Percentiles rank a stretch among this genome's conserved stretches.
Evolutionary conservation across 2,113 vertebrate genomes (phyloP).

Genomic region (Sceloporus tristichus): DNA sequence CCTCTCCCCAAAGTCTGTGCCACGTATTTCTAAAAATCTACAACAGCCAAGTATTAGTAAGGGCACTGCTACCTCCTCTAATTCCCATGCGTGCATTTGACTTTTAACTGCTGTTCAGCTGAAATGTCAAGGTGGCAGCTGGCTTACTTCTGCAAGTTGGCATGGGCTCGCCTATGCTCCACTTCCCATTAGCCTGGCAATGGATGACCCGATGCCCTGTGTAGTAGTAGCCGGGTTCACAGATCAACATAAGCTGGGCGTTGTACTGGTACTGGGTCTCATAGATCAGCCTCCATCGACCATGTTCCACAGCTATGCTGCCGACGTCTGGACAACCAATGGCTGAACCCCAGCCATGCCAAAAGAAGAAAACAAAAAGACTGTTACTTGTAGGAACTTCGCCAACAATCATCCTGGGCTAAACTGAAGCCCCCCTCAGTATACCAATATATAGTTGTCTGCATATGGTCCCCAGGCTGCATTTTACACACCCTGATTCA

Average conservation of each 20-base stretch:
- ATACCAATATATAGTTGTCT: too few relatives aligned
- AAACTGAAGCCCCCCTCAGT: background rate
- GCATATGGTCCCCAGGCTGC: too few relatives aligned
- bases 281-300: constrained; percentile 94
- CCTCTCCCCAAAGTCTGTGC: background rate
- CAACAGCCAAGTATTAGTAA: too few relatives aligned
- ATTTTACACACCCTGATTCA: too few relatives aligned
- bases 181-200: constrained; percentile 91
- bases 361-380: background rate
- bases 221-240: constrained; percentile 97
- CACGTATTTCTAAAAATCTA: background rate
- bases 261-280: constrained; percentile 94
- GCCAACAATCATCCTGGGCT: too few relatives aligned
- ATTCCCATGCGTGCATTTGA: background rate
- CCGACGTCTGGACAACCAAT: constrained; percentile 90
- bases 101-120: background rate
- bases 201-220: constrained; percentile 90
- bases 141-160: constrained; percentile 93
- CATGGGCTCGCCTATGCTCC: constrained; percentile 90
- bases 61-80: background rate
- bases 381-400: background rate
- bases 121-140: background rate
- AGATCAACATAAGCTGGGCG: constrained; percentile 94
- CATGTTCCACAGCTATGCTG: constrained; percentile 90
- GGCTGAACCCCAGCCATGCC: constrained; percentile 73